A percentile compares a stretch with the other conserved stretches of the same genome.
These are phyloP conservation scores for Steatocranus sp. DNA, from an alignment of 2,797 vertebrate genomes.

Conservation along the genomic window DNA sequence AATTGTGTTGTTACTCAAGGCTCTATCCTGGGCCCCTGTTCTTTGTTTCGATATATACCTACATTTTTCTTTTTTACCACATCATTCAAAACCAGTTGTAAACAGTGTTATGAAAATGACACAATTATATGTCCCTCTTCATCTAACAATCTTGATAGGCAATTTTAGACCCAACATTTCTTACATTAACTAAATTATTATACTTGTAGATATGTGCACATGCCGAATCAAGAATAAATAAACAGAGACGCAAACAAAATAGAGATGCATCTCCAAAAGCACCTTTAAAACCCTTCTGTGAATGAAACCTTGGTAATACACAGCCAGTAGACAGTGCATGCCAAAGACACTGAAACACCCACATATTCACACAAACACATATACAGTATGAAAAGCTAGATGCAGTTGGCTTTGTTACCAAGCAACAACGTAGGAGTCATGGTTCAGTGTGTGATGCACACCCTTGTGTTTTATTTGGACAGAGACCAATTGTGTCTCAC, in stretches of 20 bases:
- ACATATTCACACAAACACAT: not conserved
- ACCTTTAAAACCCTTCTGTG: not conserved
- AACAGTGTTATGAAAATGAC: not conserved
- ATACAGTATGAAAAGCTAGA: not conserved
- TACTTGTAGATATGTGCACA: not conserved
- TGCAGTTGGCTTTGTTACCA: constrained; percentile 38
- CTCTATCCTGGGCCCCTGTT: not conserved
- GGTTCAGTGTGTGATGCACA: constrained; percentile 24
- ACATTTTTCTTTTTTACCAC: not conserved
- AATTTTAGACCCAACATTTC: not conserved
- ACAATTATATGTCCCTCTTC: not conserved
- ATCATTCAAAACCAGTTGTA: not conserved
- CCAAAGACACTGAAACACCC: not conserved
- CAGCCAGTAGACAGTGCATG: not conserved
- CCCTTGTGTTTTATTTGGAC: constrained; percentile 34
- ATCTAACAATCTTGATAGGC: not conserved
- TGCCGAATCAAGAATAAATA: not conserved
- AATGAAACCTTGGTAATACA: constrained; percentile 13
- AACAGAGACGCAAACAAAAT: not conserved
- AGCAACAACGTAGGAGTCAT: constrained; percentile 44
- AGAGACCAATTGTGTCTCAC: constrained; percentile 44
- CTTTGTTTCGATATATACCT: not conserved
- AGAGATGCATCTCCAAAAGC: constrained; percentile 6
- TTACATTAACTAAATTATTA: not conserved
- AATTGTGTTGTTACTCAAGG: not conserved